Evolutionary conservation across 2,113 vertebrate genomes (phyloP), one percentile per base, ranked within the genome.

Genomic region (Machaerirhynchus nigripectus): DNA sequence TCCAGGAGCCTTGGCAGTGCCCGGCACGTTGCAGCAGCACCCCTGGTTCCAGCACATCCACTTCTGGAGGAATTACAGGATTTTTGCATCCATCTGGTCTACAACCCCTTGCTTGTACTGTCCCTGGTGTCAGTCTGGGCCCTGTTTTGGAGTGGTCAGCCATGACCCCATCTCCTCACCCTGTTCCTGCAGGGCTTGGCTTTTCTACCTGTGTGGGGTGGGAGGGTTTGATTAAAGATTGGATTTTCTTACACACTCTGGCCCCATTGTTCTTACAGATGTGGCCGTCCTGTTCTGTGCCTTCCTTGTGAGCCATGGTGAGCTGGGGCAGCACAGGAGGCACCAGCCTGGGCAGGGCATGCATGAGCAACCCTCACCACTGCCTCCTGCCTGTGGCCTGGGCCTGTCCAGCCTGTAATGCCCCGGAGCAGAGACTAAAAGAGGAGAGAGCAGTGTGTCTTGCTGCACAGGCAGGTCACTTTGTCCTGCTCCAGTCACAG

Each of bases 141-240:
- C 87, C 37, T 50, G 39, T 73, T 87, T 42, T 49, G 37, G 19
- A 3, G 15, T 14, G 20, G 61, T 7, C 65, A 68, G 57, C 0
- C 0, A 35, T 21, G 61, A 23, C 17, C 16, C 15, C 1, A 0
- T 59, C 55, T 49, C 49, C 49, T 77, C 26, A 35, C 74, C 6
- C 14, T 42, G 7, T 11, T 70, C 22, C 40, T 44, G 26, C 46
- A 57, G 81, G 89, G 50, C 39, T 27, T 37, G 42, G 59, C 59
- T 93, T 93, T 96, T 94, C 75, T 94, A 93, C 61, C 40, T 22
- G 7, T 4, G n/a, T 14, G 24, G 14, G 17, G 8, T 15, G 57
- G 63, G 37, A 28, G 15, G 19, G 28, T 78, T 95, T 94, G 70
- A 97, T 93, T 96, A 97, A 96, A 97, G 39, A 56, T 61, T 56